Conservation (phyloP, 2,113 vertebrate species). For the Hippoglossus stenolepis region DNA sequence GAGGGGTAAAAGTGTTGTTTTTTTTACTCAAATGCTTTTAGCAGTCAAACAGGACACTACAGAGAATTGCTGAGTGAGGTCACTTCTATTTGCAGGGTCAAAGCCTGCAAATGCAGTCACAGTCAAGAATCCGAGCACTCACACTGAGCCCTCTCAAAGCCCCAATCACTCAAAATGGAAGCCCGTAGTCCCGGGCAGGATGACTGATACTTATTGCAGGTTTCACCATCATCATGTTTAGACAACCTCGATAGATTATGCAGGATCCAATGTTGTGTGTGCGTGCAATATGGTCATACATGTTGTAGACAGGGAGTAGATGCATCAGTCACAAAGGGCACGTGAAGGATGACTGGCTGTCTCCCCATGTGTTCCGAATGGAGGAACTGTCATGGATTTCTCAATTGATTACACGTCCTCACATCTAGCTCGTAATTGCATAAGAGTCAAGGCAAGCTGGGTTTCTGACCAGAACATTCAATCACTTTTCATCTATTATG, state of each 20-base stretch:
- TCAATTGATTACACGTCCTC: conserved; percentile 75
- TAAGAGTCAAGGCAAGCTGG: conserved; percentile 58
- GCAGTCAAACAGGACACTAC: not conserved
- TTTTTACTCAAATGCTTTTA: conserved; percentile 32
- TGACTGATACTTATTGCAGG: conserved; percentile 75
- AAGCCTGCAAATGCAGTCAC: conserved; percentile 52
- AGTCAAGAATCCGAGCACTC: conserved; percentile 49
- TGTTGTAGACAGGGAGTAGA: conserved; percentile 63
- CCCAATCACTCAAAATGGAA: conserved; percentile 58
- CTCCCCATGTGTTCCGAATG: conserved; percentile 65
- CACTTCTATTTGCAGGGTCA: conserved; percentile 56
- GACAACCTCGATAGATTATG: conserved; percentile 74
- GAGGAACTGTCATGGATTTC: conserved; percentile 74
- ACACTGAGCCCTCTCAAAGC: conserved; percentile 46
- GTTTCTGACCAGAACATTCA: conserved; percentile 61
- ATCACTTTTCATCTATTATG: conserved; percentile 66
- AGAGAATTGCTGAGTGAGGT: conserved; percentile 34
- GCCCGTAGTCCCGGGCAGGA: conserved; percentile 47
- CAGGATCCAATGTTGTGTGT: conserved; percentile 59
- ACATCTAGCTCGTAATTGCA: conserved; percentile 65
- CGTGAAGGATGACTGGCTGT: conserved; percentile 75
- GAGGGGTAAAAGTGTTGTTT: not conserved
- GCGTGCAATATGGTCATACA: conserved; percentile 65
- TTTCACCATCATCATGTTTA: conserved; percentile 75
- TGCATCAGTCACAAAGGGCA: conserved; percentile 74